Conservation (phyloP, 2,888 invertebrate genomes). For the Argyresthia albistria region DNA sequence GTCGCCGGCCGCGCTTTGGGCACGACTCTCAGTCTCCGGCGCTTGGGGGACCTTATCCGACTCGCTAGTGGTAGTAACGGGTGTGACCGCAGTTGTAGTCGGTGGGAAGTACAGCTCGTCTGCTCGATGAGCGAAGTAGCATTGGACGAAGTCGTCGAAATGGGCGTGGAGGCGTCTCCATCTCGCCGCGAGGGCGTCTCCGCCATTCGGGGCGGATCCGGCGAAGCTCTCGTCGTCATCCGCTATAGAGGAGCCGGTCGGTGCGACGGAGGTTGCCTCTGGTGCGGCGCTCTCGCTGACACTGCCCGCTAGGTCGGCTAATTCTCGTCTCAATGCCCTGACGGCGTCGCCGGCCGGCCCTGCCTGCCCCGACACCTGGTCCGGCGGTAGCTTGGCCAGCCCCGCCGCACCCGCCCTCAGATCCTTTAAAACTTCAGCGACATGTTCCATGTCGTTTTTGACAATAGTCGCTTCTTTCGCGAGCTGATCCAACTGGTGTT, state of each 20-base stretch:
- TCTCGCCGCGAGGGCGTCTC: conserved; percentile 75
- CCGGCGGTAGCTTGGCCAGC: conserved; percentile 1
- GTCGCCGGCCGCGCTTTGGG: conserved; percentile 16
- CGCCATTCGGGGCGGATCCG: conserved; percentile 15
- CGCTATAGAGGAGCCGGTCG: conserved; percentile 18
- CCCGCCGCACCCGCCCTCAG: conserved; percentile 19
- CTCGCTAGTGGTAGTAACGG: not conserved
- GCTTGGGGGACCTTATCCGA: conserved; percentile 5
- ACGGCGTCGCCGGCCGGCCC: conserved; percentile 21
- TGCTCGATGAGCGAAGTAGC: conserved; percentile 85
- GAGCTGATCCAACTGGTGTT: conserved; percentile 68
- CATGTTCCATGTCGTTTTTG: conserved; percentile 80
- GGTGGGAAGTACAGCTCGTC: conserved; percentile 78
- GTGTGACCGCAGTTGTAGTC: conserved; percentile 21
- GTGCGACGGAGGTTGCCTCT: conserved; percentile 1
- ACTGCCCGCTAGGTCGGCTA: conserved; percentile 53
- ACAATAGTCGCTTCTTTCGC: conserved; percentile 81
- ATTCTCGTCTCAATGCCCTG: conserved; percentile 37
- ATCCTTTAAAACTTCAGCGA: conserved; percentile 44
- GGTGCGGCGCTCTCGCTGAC: conserved; percentile 33
- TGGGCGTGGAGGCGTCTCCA: conserved; percentile 86
- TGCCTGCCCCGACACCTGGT: conserved; percentile 51
- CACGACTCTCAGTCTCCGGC: conserved; percentile 8
- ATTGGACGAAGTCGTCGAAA: conserved; percentile 91
- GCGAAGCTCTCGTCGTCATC: conserved; percentile 47